These are phyloP conservation scores for Phainopepla nitens DNA, from an alignment of 2,113 vertebrate species.

Conservation along the genomic window DNA sequence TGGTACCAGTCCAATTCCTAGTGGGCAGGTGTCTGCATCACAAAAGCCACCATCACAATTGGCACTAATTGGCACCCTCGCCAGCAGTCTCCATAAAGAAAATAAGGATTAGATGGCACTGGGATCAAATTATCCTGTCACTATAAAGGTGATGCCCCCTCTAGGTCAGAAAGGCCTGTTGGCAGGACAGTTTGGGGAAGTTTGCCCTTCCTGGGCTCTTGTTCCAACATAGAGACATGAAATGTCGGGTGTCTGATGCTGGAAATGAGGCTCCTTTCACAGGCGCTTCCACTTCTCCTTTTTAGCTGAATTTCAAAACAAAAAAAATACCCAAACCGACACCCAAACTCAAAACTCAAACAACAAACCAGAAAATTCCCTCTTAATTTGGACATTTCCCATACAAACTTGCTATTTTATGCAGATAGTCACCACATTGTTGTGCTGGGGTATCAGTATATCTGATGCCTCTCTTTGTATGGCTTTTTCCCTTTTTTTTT, in stretches of 20 bases:
- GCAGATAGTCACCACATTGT: neutral
- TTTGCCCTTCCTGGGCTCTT: neutral
- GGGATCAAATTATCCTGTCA: conserved; percentile 65
- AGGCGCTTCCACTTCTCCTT: neutral
- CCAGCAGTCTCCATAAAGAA: conserved; percentile 41
- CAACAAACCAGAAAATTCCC: conserved; percentile 34
- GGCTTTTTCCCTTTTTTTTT: fast-evolving
- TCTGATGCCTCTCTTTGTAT: conserved; percentile 18
- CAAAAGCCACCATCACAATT: conserved; percentile 69
- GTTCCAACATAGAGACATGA: fast-evolving
- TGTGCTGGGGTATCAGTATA: neutral
- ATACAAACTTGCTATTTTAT: conserved; percentile 14
- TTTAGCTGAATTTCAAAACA: neutral
- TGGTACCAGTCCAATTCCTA: conserved; percentile 71
- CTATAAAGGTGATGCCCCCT: conserved; percentile 49
- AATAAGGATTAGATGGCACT: conserved; percentile 61
- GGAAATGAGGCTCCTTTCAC: neutral
- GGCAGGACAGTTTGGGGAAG: conserved; percentile 38
- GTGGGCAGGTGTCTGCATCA: conserved; percentile 71
- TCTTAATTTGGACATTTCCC: conserved; percentile 25
- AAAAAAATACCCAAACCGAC: neutral
- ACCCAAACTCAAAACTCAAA: conserved; percentile 15
- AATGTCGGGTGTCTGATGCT: neutral
- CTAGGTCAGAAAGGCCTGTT: conserved; percentile 20
- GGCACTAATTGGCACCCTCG: conserved; percentile 68